Evolutionary conservation across 2,113 vertebrate genomes (phyloP), one percentile per base, ranked within the genome.

Genomic region (Callopanchax toddi): DNA sequence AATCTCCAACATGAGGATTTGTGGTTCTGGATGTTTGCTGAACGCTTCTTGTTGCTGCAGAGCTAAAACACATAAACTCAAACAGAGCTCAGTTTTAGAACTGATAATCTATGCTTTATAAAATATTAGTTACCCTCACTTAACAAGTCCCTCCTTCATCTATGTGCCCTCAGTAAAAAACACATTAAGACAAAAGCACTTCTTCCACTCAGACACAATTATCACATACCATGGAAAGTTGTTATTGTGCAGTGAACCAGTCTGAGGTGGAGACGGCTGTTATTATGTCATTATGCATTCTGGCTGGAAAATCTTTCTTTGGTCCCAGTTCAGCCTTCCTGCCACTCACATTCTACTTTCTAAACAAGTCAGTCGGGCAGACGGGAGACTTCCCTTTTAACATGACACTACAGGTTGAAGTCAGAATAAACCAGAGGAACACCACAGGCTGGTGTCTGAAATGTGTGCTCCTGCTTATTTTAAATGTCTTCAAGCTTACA

Each of bases 251-350:
- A 11, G 56, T 50, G 54, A 78, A 59, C 54, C 43, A 29, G 71
- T 81, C 61, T 79, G 84, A 84, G 82, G 72, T 67, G 72, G 60
- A 83, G 79, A 44, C 12, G 34, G 42, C 61, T 77, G 75, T 81
- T 71, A 86, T 85, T 86, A 83, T 76, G 62, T 82, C 66, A 82
- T 84, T 79, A 82, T 57, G 63, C 40, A 48, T 74, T 79, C 79
- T 74, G 53, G 60, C 60, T 76, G 71, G 78, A 82, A 76, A 65
- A 78, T 56, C 20, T 76, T 61, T 71, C 70, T 34, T 63, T 61
- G 37, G 60, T 66, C 67, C 40, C 63, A 43, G 63, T 50, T 13
- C 69, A 48, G 29, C 26, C 23, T 44, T 36, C 26, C 64, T 16
- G 22, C 52, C 52, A 68, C 71, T 59, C 74, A 72, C 79, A 42